A percentile compares a stretch with the other conserved stretches of the same genome.
Conservation (phyloP, 2,888 invertebrate species). For the Phaonia tiefii region DNA sequence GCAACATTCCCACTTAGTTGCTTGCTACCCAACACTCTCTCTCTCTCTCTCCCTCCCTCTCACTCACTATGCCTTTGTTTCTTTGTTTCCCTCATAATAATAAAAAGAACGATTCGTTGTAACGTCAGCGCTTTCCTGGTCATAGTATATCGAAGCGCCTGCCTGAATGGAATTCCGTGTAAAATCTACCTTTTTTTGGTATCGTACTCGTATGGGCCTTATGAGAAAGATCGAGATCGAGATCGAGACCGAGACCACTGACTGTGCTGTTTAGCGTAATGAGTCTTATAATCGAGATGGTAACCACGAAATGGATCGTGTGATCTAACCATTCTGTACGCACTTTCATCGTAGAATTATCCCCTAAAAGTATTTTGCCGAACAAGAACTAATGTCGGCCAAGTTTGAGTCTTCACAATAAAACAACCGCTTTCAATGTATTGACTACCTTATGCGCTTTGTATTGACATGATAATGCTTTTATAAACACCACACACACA, state of each 20-base stretch:
- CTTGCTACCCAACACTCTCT: no score
- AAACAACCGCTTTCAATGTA: constrained; percentile 54
- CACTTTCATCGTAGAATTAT: background rate
- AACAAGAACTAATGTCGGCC: background rate
- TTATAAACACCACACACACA: constrained; percentile 43
- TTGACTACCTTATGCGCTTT: constrained; percentile 58
- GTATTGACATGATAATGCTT: constrained; percentile 67
- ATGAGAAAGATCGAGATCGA: constrained; percentile 7
- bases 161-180: constrained; percentile 20
- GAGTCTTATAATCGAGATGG: constrained; percentile 71
- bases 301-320: no score
- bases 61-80: background rate
- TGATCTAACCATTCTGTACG: no score
- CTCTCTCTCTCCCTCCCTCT: constrained; percentile 5
- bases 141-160: constrained; percentile 36
- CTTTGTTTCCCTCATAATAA: background rate
- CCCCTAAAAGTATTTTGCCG: no score
- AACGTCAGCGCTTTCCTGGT: constrained; percentile 8
- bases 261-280: constrained; percentile 77
- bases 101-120: constrained; percentile 25
- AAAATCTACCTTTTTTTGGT: constrained; percentile 66
- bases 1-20: background rate
- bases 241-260: constrained; percentile 50
- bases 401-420: constrained; percentile 34
- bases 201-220: constrained; percentile 57